phyloP scores from a whole-genome alignment of 2,797 vertebrate species.

The Amblyopsis hoosieri region DNA sequence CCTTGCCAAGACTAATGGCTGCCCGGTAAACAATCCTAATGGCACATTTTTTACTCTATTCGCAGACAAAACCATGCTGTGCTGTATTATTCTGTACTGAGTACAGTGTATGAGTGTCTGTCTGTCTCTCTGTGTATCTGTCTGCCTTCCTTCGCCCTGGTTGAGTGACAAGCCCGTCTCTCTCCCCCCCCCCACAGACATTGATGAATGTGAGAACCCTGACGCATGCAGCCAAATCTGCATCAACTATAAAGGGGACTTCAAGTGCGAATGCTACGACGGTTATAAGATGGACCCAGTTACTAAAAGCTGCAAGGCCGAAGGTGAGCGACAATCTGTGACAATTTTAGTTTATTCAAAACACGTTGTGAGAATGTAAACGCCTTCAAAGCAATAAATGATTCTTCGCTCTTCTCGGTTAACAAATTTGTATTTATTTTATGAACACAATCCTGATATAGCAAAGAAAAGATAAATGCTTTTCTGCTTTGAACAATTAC shows the following conservation, averaged over 20 bases:
- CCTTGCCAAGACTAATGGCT: too few relatives aligned
- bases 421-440: neutral
- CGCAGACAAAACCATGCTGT: neutral
- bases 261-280: slow-evolving; percentile 94
- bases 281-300: slow-evolving; percentile 96
- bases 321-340: slow-evolving; percentile 79
- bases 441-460: neutral
- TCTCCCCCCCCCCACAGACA: slow-evolving; percentile 77
- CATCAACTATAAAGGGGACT: slow-evolving; percentile 97
- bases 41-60: neutral
- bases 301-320: slow-evolving; percentile 95
- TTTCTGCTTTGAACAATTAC: too few relatives aligned
- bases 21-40: too few relatives aligned
- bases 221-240: slow-evolving; percentile 97
- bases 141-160: neutral
- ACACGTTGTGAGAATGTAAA: neutral
- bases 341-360: neutral
- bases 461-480: too few relatives aligned
- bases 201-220: slow-evolving; percentile 94
- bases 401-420: neutral
- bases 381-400: neutral
- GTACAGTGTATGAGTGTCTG: neutral
- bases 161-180: too few relatives aligned
- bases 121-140: neutral
- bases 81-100: neutral